phyloP scores from a whole-genome alignment of 1,140 invertebrate genomes.

The Brachionus plicatilis region DNA sequence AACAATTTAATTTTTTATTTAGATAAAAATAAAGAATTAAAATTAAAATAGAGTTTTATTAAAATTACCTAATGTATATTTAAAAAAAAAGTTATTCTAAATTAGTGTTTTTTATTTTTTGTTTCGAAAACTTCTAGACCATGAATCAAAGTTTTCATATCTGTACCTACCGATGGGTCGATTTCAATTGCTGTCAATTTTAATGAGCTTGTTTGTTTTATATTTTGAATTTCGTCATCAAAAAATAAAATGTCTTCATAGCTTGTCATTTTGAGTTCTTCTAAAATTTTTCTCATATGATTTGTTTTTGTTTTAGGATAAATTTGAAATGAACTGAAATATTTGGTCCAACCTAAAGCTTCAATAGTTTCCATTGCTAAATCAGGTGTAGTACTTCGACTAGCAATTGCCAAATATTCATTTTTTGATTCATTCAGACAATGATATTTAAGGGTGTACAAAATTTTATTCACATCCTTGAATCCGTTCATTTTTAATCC shows the following conservation, averaged over 20 bases:
- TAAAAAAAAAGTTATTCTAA: too few species aligned
- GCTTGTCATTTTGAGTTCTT: background rate
- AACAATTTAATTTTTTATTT: background rate
- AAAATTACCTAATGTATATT: too few species aligned
- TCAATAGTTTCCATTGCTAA: conserved; percentile 22
- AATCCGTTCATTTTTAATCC: background rate
- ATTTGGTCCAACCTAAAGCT: background rate
- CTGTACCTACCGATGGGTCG: background rate
- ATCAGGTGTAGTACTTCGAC: conserved; percentile 8
- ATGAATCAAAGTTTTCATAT: background rate
- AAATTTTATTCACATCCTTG: conserved; percentile 27
- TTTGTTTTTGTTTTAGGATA: conserved; percentile 15
- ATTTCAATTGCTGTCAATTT: background rate
- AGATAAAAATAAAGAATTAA: background rate
- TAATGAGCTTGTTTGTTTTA: background rate
- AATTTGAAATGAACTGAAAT: conserved; percentile 39
- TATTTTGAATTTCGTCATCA: conserved; percentile 20
- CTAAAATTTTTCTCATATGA: conserved; percentile 14
- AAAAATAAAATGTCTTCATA: conserved; percentile 25
- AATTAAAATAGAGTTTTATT: background rate
- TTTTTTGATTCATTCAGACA: background rate
- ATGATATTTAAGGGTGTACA: conserved; percentile 9
- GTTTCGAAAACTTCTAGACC: background rate
- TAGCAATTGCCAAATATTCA: conserved; percentile 12
- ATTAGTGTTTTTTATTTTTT: background rate